Evolutionary conservation across 2,113 vertebrate species (phyloP), one percentile per base, ranked within the genome.

Genomic region (Mesitornis unicolor): DNA sequence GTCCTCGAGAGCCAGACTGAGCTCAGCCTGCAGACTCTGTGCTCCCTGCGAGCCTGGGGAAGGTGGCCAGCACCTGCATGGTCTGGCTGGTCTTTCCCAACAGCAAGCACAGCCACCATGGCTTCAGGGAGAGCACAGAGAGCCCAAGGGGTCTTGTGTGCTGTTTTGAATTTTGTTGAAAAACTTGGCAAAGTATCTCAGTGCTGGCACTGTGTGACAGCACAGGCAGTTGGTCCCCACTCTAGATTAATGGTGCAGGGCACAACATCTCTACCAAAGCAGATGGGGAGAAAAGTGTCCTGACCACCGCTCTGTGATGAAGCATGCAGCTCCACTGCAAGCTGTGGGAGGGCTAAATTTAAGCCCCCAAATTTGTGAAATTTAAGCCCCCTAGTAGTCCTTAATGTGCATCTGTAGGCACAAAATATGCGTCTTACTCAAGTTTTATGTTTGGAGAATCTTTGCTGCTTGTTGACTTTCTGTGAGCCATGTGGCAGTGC

Each of bases 81-180:
- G 36, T 70, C 42, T 28, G 45, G 10, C 43, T 64, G 43, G 20
- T 59, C 51, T 54, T 38, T 60, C 8, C 28, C 6, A 1, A 24
- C 33, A 51, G 53, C 35, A n/a, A 38, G 47, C 31, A 68, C 2
- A 15, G 42, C 35, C 0, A 0, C 33, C 0, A 0, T 26, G 79
- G 61, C 75, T 67, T 64, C 0, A 0, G 36, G 53, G 59, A 86
- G 48, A 47, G 53, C 53, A 26, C 13, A 73, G 67, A 35, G 25
- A 65, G 63, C 31, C 40, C 28, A 5, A 43, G 54, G 45, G 63
- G 57, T 80, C 43, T 25, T 67, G 26, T 25, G 31, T 53, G n/a
- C 63, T 57, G 29, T 7, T 89, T 53, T 45, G 54, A 77, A 70
- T 83, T 86, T 45, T 86, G 36, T 15, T 65, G 70, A 31, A 80